A percentile compares a stretch with the other conserved stretches of the same genome.
These are phyloP conservation scores for Pelodiscus sinensis DNA, from an alignment of 2,113 vertebrate species.

Conservation along the genomic window DNA sequence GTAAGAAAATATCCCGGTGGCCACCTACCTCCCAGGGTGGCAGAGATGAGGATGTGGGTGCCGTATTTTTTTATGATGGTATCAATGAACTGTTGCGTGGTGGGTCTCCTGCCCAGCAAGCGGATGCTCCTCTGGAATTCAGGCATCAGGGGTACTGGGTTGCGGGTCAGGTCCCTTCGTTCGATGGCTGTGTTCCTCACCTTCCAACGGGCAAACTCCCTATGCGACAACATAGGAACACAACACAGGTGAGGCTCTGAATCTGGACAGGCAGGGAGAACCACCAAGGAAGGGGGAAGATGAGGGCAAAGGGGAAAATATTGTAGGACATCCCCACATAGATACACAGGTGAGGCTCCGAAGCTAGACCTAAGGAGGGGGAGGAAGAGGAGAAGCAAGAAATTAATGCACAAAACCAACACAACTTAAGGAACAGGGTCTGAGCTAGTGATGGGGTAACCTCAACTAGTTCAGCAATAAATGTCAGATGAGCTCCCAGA, in stretches of 20 bases:
- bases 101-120: constrained; percentile 95
- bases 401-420: not conserved
- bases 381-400: not conserved
- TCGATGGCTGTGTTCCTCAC: constrained; percentile 99
- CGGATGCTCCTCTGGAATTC: constrained; percentile 98
- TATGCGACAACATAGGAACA: constrained; percentile 64
- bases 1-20: accelerated
- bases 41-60: constrained; percentile 98
- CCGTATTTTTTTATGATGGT: constrained; percentile 99
- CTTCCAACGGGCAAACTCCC: constrained; percentile 99
- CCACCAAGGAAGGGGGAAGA: accelerated
- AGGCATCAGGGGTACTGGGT: constrained; percentile 96
- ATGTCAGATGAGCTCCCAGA: not conserved
- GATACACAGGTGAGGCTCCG: not conserved
- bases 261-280: not conserved
- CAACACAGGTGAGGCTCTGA: constrained; percentile 16
- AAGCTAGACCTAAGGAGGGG: not conserved
- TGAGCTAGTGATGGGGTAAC: not conserved
- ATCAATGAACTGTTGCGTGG: constrained; percentile 97
- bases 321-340: not conserved
- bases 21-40: constrained; percentile 95
- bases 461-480: not conserved
- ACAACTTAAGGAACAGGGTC: not conserved
- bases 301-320: not conserved
- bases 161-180: constrained; percentile 92